A percentile compares a stretch with the other conserved stretches of the same genome.
These are phyloP conservation scores for Idaea aversata DNA, from an alignment of 2,888 invertebrate species.

Conservation along the genomic window DNA sequence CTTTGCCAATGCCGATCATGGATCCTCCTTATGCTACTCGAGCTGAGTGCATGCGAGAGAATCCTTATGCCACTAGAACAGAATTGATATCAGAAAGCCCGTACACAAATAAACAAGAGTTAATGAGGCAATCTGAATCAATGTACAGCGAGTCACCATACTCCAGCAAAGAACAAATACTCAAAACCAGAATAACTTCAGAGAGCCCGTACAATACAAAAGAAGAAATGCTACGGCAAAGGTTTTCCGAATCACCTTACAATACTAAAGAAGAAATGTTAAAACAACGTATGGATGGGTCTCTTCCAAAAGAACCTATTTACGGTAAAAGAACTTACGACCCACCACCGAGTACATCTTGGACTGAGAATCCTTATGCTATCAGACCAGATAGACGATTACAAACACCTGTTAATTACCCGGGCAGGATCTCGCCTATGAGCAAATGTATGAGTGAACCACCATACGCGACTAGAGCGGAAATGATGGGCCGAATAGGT, in stretches of 20 bases:
- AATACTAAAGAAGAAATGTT: constrained; percentile 74
- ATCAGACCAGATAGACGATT: constrained; percentile 67
- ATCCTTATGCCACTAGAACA: constrained; percentile 42
- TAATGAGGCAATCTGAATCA: constrained; percentile 57
- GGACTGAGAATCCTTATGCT: constrained; percentile 67
- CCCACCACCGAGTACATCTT: constrained; percentile 65
- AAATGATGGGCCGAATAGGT: constrained; percentile 66
- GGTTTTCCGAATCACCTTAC: constrained; percentile 76
- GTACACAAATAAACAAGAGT: constrained; percentile 54
- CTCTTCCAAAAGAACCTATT: constrained; percentile 56
- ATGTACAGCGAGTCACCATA: constrained; percentile 68
- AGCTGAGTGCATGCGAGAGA: constrained; percentile 44
- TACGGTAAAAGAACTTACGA: constrained; percentile 73
- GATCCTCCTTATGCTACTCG: constrained; percentile 53
- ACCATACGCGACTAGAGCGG: constrained; percentile 67
- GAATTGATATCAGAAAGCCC: constrained; percentile 47
- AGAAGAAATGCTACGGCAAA: constrained; percentile 75
- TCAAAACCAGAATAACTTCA: constrained; percentile 58
- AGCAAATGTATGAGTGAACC: constrained; percentile 76
- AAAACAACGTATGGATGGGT: constrained; percentile 66
- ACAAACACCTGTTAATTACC: constrained; percentile 64
- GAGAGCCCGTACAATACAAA: constrained; percentile 74
- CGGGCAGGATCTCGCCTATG: constrained; percentile 66
- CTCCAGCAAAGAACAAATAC: constrained; percentile 72
- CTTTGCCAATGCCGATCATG: constrained; percentile 63